Percentiles rank a stretch among this genome's conserved stretches.
phyloP scores from a whole-genome alignment of 2,797 vertebrate species.

The Smutsia gigantea region DNA sequence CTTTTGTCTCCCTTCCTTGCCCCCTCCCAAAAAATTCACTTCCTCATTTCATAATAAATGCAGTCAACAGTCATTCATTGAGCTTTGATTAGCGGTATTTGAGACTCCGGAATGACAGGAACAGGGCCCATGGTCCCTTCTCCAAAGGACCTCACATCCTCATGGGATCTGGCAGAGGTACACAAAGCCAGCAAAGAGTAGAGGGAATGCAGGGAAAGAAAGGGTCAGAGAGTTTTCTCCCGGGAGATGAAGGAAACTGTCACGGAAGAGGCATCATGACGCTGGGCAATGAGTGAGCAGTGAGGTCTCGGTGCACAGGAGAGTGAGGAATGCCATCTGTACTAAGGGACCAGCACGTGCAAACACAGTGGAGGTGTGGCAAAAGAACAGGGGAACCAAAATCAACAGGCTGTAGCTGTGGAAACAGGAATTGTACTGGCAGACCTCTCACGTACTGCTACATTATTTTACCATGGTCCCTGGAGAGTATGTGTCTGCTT shows the following conservation, averaged over 20 bases:
- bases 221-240: neutral
- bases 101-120: neutral
- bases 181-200: neutral
- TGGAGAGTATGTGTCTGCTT: neutral
- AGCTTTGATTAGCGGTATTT: neutral
- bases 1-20: neutral
- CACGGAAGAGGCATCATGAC: neutral
- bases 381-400: neutral
- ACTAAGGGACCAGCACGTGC: too few species aligned
- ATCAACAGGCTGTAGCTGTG: neutral
- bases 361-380: neutral
- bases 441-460: neutral
- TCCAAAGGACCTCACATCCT: neutral
- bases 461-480: neutral
- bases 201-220: neutral
- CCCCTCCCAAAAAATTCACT: neutral
- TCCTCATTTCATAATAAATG: neutral
- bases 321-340: fast-evolving
- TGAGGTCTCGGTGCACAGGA: neutral
- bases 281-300: neutral
- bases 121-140: neutral
- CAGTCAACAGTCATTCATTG: neutral
- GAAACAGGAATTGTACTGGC: neutral
- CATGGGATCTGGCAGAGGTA: neutral
- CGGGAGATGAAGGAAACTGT: neutral